Base-by-base conservation (phyloP, 2,797 vertebrate species). In the Pangasius macronema region DNA sequence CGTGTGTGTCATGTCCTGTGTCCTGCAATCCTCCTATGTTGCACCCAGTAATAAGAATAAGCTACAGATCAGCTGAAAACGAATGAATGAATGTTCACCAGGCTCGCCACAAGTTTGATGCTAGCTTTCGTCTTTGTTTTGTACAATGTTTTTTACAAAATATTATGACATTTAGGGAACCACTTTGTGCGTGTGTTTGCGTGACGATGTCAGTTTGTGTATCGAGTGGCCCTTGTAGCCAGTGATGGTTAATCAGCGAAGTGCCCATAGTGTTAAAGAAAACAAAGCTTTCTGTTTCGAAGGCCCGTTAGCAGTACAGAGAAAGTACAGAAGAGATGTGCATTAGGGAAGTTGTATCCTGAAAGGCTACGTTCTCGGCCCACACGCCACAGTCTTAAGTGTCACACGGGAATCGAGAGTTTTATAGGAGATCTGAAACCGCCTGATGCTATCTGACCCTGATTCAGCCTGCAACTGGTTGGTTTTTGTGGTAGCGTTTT, bases 381-480 rank as follows among this genome's bases (percentile, higher is more conserved):
- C 88, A 89, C 90, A 92, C 10, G 36, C 51, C 82, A 42, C 63
- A 49, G 75, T 85, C 90, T 95, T 94, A 94, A 93, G 93, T 94
- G 93, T 94, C 93, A 89, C 87, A 91, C 91, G 92, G 95, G 95
- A 96, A 96, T 96, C 93, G 95, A 96, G 93, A 96, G 92, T 92
- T 83, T 89, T 73, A 81, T 89, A 63, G 59, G 89, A 94, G 93
- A 95, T 94, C 90, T 95, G 94, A 96, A 96, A 95, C 92, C 88
- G 93, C 92, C 90, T 94, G 94, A 95, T 94, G 95, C 91, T 88
- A 91, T 94, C 87, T 93, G 93, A 94, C 94, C 94, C 94, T 87
- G 70, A 84, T 83, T 88, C 86, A 73, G 87, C 87, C 84, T 76
- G 88, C 91, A 90, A 93, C 93, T 86, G 93, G 89, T 91, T 93